These are phyloP conservation scores for Caerostris darwini DNA, from an alignment of 1,140 invertebrate genomes.

Conservation along the genomic window DNA sequence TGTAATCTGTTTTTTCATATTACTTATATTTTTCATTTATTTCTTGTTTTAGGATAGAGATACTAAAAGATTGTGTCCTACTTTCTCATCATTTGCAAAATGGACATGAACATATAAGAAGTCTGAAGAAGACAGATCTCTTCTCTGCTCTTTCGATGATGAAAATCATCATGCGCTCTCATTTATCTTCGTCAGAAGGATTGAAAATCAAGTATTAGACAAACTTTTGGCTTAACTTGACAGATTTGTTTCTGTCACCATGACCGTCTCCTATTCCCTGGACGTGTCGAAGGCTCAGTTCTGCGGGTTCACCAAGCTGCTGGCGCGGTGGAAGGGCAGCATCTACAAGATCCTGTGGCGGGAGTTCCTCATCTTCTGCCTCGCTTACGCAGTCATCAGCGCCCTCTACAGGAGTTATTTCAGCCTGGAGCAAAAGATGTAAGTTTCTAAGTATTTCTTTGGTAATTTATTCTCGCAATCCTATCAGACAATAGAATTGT, in stretches of 20 bases:
- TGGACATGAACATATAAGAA: too few species aligned
- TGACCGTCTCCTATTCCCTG: conserved; percentile 81
- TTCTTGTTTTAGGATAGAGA: too few species aligned
- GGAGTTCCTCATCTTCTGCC: conserved; percentile 80
- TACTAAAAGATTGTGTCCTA: too few species aligned
- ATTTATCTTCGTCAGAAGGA: too few species aligned
- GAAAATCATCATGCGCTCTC: too few species aligned
- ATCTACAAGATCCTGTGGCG: conserved; percentile 80
- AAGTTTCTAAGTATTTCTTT: conserved; percentile 11
- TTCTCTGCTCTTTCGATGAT: too few species aligned
- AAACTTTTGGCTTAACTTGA: not conserved
- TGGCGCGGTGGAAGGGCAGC: conserved; percentile 80
- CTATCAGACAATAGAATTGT: too few species aligned
- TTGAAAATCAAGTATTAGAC: not conserved
- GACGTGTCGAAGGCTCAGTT: conserved; percentile 79
- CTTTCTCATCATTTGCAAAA: too few species aligned
- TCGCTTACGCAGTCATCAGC: conserved; percentile 78
- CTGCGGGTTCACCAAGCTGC: conserved; percentile 80
- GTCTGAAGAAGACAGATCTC: too few species aligned
- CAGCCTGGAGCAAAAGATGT: conserved; percentile 78
- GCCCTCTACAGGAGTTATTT: conserved; percentile 79
- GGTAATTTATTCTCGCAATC: too few species aligned
- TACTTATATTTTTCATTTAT: too few species aligned
- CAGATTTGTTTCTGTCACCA: conserved; percentile 54
- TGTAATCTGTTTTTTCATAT: too few species aligned